Base-by-base conservation (phyloP, 1,140 invertebrate species). In the Orchesella cincta region DNA sequence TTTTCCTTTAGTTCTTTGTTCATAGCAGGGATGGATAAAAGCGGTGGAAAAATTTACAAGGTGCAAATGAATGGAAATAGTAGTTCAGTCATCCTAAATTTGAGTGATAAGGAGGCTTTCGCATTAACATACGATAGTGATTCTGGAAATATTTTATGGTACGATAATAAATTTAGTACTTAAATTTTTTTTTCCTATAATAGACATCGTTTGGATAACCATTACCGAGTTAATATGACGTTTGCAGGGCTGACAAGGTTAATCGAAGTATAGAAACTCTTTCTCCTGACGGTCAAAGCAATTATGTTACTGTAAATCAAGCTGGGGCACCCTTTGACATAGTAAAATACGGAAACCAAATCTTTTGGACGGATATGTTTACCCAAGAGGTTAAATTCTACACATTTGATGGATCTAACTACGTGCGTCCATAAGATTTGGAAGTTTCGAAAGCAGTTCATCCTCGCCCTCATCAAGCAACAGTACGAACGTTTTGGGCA, bases 311-410 rank as follows among this genome's bases (percentile, higher is more conserved):
- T 23, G 0, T 18, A 3, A 67, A 33, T 18, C 51, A 29, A 18
- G 26, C 36, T 18, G 78, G 78, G n/a, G 39, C 62, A 14, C 77
- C 81, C 2, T 80, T 31, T 74, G 71, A 74, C 12, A 23, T 82
- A 1, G 31, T 67, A 12, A 73, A 71, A 8, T 91, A 89, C 82
- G 89, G 89, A 18, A 90, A 91, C 77, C 89, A 90, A 83, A 91
- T 97, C 39, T 97, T 92, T 83, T 97, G 94, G 94, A 94, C 93
- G 0, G 94, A 96, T 83, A 96, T 93, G 91, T 90, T 90, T 80
- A 92, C 76, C 28, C 73, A 78, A 76, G 12, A 31, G 5, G 5
- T 67, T 26, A 67, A 67, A 33, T 5, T 57, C 3, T 18, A 2
- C 8, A 46, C 20, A 93, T 83, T 97, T 94, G 94, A 94, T 93